These are phyloP conservation scores for Meriones unguiculatus DNA, from an alignment of 2,113 vertebrate species.

Conservation along the genomic window DNA sequence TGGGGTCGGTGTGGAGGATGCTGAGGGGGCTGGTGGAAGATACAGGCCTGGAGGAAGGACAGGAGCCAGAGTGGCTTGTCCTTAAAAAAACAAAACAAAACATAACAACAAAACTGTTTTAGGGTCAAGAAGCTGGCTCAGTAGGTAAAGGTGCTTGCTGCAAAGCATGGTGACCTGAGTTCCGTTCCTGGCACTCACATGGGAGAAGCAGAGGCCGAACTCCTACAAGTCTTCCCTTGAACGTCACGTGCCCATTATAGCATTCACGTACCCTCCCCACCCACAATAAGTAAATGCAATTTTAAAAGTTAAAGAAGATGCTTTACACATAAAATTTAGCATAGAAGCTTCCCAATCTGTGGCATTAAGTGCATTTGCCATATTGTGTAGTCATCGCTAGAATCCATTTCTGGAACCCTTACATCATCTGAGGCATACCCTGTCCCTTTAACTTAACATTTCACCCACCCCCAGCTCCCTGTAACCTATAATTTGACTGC, in stretches of 20 bases:
- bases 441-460: too few relatives aligned
- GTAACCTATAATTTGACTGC: not conserved
- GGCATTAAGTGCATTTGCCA: not conserved
- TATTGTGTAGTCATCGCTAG: not conserved
- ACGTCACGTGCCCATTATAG: too few relatives aligned
- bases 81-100: not conserved
- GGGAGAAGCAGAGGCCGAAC: not conserved
- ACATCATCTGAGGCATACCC: not conserved
- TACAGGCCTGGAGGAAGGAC: not conserved
- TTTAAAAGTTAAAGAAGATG: slow-evolving; percentile 7
- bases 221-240: not conserved
- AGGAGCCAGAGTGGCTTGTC: not conserved
- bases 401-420: not conserved
- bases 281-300: not conserved
- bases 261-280: not conserved
- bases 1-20: not conserved
- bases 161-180: not conserved
- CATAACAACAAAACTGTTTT: not conserved
- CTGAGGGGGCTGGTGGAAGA: not conserved
- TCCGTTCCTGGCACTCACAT: not conserved
- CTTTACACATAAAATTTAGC: not conserved
- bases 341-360: not conserved
- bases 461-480: too few relatives aligned
- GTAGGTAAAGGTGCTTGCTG: not conserved
- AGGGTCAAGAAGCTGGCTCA: not conserved